A percentile compares a stretch with the other conserved stretches of the same genome.
Conservation (phyloP, 2,113 vertebrate species). For the Ranitomeya imitator region DNA sequence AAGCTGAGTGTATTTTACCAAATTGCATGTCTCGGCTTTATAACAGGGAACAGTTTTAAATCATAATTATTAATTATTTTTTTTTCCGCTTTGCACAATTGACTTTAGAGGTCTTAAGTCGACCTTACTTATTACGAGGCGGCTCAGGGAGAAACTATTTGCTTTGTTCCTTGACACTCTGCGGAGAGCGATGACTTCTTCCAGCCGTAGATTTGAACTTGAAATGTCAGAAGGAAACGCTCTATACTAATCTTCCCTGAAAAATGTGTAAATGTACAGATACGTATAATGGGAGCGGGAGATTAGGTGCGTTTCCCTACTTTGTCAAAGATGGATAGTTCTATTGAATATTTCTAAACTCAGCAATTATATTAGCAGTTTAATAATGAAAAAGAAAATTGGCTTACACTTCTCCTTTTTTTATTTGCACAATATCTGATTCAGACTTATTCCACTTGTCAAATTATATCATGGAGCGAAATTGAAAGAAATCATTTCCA, state of each 20-base stretch:
- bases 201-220: conserved; percentile 1
- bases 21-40: background rate
- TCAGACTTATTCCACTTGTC: conserved; percentile 55
- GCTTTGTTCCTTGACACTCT: conserved; percentile 8
- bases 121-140: background rate
- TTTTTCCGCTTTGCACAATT: background rate
- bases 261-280: conserved; percentile 44
- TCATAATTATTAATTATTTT: background rate
- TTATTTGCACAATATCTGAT: conserved; percentile 55
- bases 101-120: conserved; percentile 15
- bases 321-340: conserved; percentile 52
- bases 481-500: conserved; percentile 53
- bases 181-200: conserved; percentile 7
- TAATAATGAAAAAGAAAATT: conserved; percentile 56
- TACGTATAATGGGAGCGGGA: conserved; percentile 23
- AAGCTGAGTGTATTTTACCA: background rate
- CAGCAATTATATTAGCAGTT: conserved; percentile 54
- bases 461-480: conserved; percentile 53
- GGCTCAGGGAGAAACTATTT: background rate
- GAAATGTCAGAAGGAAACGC: conserved; percentile 21
- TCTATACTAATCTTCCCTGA: conserved; percentile 40
- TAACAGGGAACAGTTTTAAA: background rate
- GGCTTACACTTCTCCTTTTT: conserved; percentile 54
- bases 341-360: conserved; percentile 55
- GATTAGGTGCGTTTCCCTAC: conserved; percentile 39